Evolutionary conservation across 2,113 vertebrate species (phyloP), one percentile per base, ranked within the genome.

Genomic region (Isichthys henryi): DNA sequence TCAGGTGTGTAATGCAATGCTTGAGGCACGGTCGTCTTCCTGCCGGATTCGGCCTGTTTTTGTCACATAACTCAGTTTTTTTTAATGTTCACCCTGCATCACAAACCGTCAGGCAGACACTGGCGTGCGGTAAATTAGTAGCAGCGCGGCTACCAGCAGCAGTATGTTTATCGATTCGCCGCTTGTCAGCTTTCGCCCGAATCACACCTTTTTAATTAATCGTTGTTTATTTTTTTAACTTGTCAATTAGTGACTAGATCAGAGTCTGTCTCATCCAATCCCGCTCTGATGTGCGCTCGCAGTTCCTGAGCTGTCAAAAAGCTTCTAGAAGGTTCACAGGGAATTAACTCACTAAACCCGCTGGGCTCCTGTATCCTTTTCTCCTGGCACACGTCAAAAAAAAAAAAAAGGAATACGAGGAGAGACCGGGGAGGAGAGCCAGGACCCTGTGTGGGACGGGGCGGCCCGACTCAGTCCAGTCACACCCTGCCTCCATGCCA

Each of bases 151-250:
- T 66, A n/a, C 53, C 39, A 9, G 53, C 48, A 88, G 87, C 52
- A 45, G n/a, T 56, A 31, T 53, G 50, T 87, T 87, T 87, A 62
- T 56, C 35, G 10, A 43, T 66, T 53, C 58, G n/a, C 48, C 48
- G 85, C 17, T 66, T 66, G 52, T 88, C 56, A 66, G 56, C 53
- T 62, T 31, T 45, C 10, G 31, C 56, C 87, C 39, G 39, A 58
- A 88, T 88, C 87, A 45, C 87, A 88, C 53, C 52, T 66, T 62
- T 88, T 66, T 62, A 88, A 58, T 66, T 88, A 58, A 88, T 66
- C 53, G 27, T 66, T 88, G 87, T 88, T 88, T 88, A 66, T 88
- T 88, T 88, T 88, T 88, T 66, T 66, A 58, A 66, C 52, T 88
- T 88, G 85, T 88, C 53, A 88, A 66, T 88, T 88, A 50, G 87